Evolutionary conservation across 1,140 invertebrate species (phyloP).

Genomic region (Fopius arisanus): DNA sequence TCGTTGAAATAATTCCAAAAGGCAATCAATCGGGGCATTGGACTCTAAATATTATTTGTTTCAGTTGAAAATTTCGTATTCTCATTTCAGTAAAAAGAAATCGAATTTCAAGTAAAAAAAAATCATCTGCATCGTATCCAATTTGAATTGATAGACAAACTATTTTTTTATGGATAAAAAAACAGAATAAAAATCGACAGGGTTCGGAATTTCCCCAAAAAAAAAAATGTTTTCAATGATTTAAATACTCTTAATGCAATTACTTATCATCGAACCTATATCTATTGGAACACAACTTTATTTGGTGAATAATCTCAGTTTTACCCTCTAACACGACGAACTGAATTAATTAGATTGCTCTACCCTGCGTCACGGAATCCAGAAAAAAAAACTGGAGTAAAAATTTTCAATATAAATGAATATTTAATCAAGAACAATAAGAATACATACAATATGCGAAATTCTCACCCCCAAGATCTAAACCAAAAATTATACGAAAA

Average conservation of each 20-base stretch:
- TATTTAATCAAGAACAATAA: neutral
- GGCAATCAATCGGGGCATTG: no score
- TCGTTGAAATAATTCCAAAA: no score
- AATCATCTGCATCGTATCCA: no score
- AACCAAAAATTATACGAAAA: neutral
- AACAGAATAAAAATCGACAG: no score
- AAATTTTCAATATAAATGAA: conserved; percentile 11
- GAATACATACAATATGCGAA: neutral
- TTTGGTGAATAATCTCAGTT: conserved; percentile 59
- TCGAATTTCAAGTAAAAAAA: no score
- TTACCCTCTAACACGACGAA: conserved; percentile 27
- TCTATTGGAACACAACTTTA: conserved; percentile 58
- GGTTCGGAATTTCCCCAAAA: no score
- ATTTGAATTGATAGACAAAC: no score
- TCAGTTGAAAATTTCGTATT: no score
- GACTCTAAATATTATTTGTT: no score
- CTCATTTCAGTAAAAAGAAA: no score
- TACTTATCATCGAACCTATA: conserved; percentile 31
- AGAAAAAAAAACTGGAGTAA: neutral
- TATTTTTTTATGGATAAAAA: no score
- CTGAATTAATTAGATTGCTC: neutral
- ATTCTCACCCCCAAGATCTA: neutral
- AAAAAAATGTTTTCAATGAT: no score
- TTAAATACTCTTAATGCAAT: neutral
- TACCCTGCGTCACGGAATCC: neutral